Base-by-base conservation (phyloP, 2,888 invertebrate genomes). In the Chromoteleia sp. region DNA sequence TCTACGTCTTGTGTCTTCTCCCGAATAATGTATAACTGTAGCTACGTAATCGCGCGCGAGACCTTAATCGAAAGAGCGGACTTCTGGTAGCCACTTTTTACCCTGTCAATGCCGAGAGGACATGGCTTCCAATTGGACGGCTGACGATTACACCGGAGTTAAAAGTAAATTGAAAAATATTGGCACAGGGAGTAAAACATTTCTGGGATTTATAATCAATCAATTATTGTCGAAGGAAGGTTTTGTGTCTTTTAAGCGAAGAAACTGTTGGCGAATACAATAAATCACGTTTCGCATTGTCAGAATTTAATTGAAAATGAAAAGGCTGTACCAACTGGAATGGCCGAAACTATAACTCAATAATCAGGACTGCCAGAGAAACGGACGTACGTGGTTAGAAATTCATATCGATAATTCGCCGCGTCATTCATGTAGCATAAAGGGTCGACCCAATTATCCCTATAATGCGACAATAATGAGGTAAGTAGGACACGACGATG, bases 1-100 rank as follows among this genome's bases (percentile, higher is more conserved):
- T 82, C 82, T 81, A 70, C 8, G 48, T 70, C 79, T 48, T 43
- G 58, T 67, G 59, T 70, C 73, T 68, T 59, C 58, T 63, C 67
- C 41, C 48, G 52, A 25, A 61, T 78, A 68, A 70, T 73, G 71
- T 76, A 71, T 80, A 65, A 75, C 52, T 45, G 41, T 41, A 39
- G 52, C 59, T 50, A 45, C 30, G 63, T 56, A 76, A 73, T 71
- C 76, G 54, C 8, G 54, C 39, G 33, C 67, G 61, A 67, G 77
- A 77, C 68, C 59, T 71, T 73, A 67, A 73, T 77, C 76, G 61
- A 73, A 81, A 68, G 12, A 63, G 15, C 59, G 45, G 65, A 54
- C 21, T 19, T 71, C 39, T 15, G 58, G 15, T 21, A 36, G 45
- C 59, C 67, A 76, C 43, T 63, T 58, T 67, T 75, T 68, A 14